Evolutionary conservation across 2,888 invertebrate species (phyloP), one percentile per base, ranked within the genome.

Genomic region (Dorcus hopei): DNA sequence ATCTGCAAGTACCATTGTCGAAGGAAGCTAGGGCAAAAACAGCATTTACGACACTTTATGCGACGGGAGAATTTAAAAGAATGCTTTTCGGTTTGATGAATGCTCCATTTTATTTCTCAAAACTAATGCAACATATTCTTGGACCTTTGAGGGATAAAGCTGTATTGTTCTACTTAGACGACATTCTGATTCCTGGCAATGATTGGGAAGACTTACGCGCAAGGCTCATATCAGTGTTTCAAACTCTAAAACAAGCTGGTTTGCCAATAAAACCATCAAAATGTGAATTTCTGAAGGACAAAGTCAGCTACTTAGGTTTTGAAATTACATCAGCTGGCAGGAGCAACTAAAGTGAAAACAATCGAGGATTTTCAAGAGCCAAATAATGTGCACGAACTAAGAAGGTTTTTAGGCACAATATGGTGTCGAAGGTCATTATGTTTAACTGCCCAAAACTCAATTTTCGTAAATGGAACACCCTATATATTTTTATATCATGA

Each of bases 31-130:
- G n/a, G n/a, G n/a, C n/a, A 8, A 61, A 63, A 49, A 63, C 63
- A 0, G 59, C 56, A 3, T 63, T 58, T 40, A 59, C 61, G 9
- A 61, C 63, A 2, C 74, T 72, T 0, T 71, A 71, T 52, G 71
- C 68, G 8, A 65, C 68, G 0, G 73, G n/a, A n/a, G n/a, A n/a
- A n/a, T n/a, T n/a, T n/a, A n/a, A n/a, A 67, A 4, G 68, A 43
- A 52, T 52, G 38, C 5, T 9, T 9, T 38, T 51, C 16, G 26
- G 51, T 5, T 39, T 51, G 9, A 51, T 38, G 39, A 51, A 39
- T 23, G 51, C 51, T 4, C 8, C 51, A 9, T 51, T 3, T 3
- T 23, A 3, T 23, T 23, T 23, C 23, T 23, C 23, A 23, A 23
- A 23, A 23, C 23, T 23, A 23, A 23, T 23, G n/a, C n/a, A n/a